phyloP scores from a whole-genome alignment of 2,797 vertebrate genomes.

The Characodon lateralis region DNA sequence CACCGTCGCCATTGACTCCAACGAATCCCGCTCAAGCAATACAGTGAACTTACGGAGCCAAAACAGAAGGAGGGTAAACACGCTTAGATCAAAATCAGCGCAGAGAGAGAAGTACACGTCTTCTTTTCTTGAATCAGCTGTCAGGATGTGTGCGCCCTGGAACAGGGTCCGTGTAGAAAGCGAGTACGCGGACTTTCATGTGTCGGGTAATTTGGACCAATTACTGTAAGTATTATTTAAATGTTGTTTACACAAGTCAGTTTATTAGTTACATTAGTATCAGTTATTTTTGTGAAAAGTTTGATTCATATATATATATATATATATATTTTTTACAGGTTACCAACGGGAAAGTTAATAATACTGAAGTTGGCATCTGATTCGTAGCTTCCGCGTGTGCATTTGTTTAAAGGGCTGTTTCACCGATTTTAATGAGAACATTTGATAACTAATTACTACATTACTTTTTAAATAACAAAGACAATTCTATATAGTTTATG shows the following conservation, averaged over 20 bases:
- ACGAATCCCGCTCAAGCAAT: background rate
- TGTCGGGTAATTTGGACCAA: background rate
- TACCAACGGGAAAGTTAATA: background rate
- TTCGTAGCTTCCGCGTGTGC: background rate
- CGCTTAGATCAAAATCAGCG: background rate
- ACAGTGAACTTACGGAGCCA: background rate
- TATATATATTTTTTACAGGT: background rate
- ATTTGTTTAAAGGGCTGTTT: background rate
- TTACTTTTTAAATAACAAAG: too few species aligned
- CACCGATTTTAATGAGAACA: background rate
- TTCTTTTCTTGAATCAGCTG: conserved; percentile 63
- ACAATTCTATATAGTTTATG: background rate
- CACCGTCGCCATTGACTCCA: conserved; percentile 74
- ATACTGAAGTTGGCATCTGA: background rate
- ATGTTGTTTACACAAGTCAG: background rate
- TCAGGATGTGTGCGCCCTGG: conserved; percentile 36
- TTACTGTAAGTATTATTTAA: background rate
- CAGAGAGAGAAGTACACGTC: conserved; percentile 75
- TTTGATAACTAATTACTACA: background rate
- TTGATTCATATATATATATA: too few species aligned
- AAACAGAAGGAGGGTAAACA: background rate
- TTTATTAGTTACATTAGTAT: background rate
- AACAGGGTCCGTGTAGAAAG: conserved; percentile 69
- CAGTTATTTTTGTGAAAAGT: background rate
- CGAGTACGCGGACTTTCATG: rapidly evolving